Conservation (phyloP, 2,888 invertebrate species). For the Polylopha cassiicola region DNA sequence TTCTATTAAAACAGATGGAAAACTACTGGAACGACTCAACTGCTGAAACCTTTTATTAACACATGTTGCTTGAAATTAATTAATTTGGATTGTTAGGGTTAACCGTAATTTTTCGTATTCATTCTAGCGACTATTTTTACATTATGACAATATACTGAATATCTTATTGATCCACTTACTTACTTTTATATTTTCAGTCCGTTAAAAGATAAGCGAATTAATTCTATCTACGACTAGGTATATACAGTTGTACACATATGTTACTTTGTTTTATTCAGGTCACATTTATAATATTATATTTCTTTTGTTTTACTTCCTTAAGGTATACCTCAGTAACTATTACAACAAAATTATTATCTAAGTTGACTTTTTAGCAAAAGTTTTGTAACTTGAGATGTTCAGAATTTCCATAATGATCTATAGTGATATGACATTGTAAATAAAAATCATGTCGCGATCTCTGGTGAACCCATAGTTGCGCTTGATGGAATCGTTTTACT, state of each 20-base stretch:
- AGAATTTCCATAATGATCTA: conserved; percentile 21
- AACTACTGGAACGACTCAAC: conserved; percentile 7
- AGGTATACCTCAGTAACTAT: too few relatives aligned
- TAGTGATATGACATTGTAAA: conserved; percentile 40
- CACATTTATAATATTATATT: too few relatives aligned
- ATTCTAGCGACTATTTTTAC: too few relatives aligned
- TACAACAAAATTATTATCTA: too few relatives aligned
- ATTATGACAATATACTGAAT: too few relatives aligned
- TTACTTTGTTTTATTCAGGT: too few relatives aligned
- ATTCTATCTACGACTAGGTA: conserved; percentile 7
- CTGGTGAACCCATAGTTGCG: conserved; percentile 25
- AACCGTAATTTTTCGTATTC: not conserved
- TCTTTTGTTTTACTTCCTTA: too few relatives aligned
- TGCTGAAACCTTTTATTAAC: conserved; percentile 8
- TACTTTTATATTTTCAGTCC: conserved; percentile 3
- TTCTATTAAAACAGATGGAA: conserved; percentile 11
- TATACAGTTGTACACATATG: too few relatives aligned
- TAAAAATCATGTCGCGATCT: conserved; percentile 32
- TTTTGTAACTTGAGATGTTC: too few relatives aligned
- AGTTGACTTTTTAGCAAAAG: too few relatives aligned
- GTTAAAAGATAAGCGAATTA: not conserved
- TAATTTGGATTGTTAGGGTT: conserved; percentile 15
- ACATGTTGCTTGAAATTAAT: conserved; percentile 25
- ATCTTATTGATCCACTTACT: too few relatives aligned
- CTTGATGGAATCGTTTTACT: conserved; percentile 27